Evolutionary conservation across 2,888 invertebrate genomes (phyloP).

Genomic region (Ametastegia equiseti): DNA sequence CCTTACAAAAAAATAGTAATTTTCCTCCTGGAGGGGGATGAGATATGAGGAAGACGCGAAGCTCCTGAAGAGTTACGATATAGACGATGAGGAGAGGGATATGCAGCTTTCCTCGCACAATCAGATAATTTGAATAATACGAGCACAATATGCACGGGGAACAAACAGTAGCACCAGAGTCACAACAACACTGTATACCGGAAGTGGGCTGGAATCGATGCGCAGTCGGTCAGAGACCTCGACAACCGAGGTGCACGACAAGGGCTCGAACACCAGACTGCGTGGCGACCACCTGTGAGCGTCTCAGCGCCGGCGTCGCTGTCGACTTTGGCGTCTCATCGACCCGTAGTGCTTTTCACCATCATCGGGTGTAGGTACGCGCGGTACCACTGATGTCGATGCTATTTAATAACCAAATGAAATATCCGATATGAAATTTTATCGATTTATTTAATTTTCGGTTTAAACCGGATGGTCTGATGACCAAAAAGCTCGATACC

Average conservation of each 20-base stretch:
- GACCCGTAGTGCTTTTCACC: conserved; percentile 31
- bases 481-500: too few species aligned
- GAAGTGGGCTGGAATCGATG: conserved; percentile 40
- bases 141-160: background rate
- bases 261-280: conserved; percentile 69
- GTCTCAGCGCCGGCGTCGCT: conserved; percentile 69
- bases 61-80: background rate
- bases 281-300: conserved; percentile 73
- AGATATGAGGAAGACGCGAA: background rate
- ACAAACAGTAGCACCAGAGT: conserved; percentile 16
- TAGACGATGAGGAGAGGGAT: background rate
- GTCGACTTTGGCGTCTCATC: conserved; percentile 34
- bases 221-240: conserved; percentile 65
- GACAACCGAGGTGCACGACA: conserved; percentile 62
- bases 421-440: background rate
- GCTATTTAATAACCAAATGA: background rate
- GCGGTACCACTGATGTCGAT: background rate
- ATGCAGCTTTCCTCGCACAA: background rate
- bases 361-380: conserved; percentile 2
- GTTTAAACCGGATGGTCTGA: too few species aligned
- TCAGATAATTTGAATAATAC: background rate
- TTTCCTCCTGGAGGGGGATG: background rate
- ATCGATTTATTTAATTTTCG: background rate
- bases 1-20: background rate
- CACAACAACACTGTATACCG: conserved; percentile 39